Base-by-base conservation (phyloP, 2,888 invertebrate species). In the Geophilus truncorum region DNA sequence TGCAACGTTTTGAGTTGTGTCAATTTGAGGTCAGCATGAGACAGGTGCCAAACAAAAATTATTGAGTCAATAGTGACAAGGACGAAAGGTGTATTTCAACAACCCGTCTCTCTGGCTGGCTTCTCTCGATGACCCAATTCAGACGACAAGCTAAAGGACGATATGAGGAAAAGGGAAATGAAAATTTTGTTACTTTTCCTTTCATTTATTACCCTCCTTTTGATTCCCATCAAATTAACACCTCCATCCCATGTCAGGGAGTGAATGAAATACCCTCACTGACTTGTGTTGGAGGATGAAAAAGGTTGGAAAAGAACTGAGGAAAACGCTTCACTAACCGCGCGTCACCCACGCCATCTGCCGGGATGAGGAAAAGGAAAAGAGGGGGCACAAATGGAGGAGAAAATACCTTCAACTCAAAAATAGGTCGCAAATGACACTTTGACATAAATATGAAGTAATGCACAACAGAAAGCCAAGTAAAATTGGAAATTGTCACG, bases 271-370 rank as follows among this genome's bases (percentile, higher is more conserved):
- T 51, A 51, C 51, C 51, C 51, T 51, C 51, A 25, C 15, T 70
- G 4, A 62, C 62, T 15, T 23, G 21, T 23, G 15, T 12, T 70
- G 25, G 12, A 15, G 25, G 70, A 10, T 2, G 28, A 25, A 70
- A 70, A 70, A 70, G 12, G 28, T 10, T 28, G 70, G 28, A 70
- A 70, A 70, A 70, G 28, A 70, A 70, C 10, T 28, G 12, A 25
- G 70, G 0, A 28, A n/a, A n/a, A 70, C 70, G 70, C 70, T 28
- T 70, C 70, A 70, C 70, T 70, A 10, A 70, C 70, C 70, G 70
- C 70, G 70, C 70, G 70, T 70, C 70, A 70, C 70, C 70, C 70
- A 70, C 70, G 70, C 70, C 70, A 70, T 70, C 70, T 70, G 70
- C 28, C 4, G 5, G 70, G 70, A 70, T 70, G 70, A 70, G 70